A percentile compares a stretch with the other conserved stretches of the same genome.
Conservation (phyloP, 2,113 vertebrate species). For the Antechinus stuartii region DNA sequence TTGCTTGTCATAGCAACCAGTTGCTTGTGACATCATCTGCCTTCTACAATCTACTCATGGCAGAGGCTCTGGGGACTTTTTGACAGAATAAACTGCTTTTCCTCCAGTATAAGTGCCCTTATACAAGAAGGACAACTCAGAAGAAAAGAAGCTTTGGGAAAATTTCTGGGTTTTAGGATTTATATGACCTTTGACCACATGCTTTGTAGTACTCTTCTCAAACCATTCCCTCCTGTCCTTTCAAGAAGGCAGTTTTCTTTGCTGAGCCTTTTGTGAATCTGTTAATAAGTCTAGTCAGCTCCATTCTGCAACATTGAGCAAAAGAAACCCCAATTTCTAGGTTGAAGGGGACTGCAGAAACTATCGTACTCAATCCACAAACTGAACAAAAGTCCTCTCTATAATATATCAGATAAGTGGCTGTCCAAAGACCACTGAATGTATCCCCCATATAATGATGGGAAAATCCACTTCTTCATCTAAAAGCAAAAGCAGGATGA, state of each 20-base stretch:
- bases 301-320: neutral
- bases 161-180: neutral
- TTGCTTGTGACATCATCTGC: neutral
- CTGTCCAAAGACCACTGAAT: neutral
- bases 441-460: neutral
- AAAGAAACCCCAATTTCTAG: neutral
- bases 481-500: neutral
- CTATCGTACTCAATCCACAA: neutral
- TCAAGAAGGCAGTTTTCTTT: neutral
- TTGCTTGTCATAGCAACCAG: neutral
- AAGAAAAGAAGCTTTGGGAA: neutral
- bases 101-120: neutral
- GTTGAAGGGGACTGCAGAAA: neutral
- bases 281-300: neutral
- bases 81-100: constrained; percentile 4
- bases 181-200: neutral
- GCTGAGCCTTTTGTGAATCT: neutral
- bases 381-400: neutral
- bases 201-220: neutral
- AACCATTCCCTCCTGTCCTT: neutral
- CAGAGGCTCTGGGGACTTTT: neutral
- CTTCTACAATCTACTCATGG: neutral
- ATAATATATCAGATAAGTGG: neutral
- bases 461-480: neutral
- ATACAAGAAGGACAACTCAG: neutral